phyloP scores from a whole-genome alignment of 1,140 invertebrate genomes.

The Acromyrmex echinatior region DNA sequence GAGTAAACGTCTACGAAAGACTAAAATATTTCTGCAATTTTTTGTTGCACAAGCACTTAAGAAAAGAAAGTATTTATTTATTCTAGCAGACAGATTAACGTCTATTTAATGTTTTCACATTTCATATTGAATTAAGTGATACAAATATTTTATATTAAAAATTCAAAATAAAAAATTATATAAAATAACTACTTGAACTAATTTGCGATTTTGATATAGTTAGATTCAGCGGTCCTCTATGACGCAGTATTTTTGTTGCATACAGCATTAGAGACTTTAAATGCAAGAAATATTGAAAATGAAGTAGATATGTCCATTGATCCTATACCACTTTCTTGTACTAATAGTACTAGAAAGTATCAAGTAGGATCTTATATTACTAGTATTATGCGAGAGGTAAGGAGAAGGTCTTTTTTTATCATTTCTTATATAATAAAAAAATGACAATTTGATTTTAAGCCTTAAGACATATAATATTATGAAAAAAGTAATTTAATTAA shows the following conservation, averaged over 20 bases:
- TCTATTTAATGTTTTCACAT: too few species aligned
- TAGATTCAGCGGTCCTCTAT: slow-evolving; percentile 92
- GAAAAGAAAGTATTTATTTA: too few species aligned
- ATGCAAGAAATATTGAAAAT: slow-evolving; percentile 80
- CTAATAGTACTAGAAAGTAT: slow-evolving; percentile 87
- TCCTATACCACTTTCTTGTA: slow-evolving; percentile 88
- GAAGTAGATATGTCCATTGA: slow-evolving; percentile 81
- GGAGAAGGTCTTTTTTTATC: not conserved
- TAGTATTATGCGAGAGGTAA: slow-evolving; percentile 92
- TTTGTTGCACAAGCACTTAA: too few species aligned
- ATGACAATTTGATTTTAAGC: not conserved
- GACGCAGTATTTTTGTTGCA: slow-evolving; percentile 92
- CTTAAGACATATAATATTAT: too few species aligned
- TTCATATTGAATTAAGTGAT: too few species aligned
- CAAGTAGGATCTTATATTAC: slow-evolving; percentile 90
- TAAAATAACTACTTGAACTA: not conserved
- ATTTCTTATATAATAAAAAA: not conserved
- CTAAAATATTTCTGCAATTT: too few species aligned
- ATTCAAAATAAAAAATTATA: not conserved
- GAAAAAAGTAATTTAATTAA: too few species aligned
- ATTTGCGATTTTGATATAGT: slow-evolving; percentile 82
- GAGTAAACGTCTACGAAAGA: too few species aligned
- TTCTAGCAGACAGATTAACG: too few species aligned
- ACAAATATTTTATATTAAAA: not conserved
- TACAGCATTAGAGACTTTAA: slow-evolving; percentile 88